phyloP scores from a whole-genome alignment of 2,888 invertebrate species.

The Charanyca ferruginea region DNA sequence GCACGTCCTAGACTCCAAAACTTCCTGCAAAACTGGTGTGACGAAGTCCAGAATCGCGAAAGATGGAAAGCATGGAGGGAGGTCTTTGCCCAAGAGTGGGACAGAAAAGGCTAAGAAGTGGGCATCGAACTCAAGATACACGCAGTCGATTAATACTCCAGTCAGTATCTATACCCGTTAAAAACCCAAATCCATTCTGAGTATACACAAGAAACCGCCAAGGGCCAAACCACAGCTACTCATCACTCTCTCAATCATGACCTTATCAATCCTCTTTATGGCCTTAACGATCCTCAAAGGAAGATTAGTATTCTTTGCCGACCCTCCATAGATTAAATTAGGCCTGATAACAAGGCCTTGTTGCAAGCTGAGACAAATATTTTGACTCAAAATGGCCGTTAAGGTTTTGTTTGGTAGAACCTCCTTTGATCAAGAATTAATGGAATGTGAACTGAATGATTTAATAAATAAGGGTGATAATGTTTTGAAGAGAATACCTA shows the following conservation, averaged over 20 bases:
- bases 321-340: slow-evolving; percentile 59
- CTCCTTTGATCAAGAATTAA: slow-evolving; percentile 21
- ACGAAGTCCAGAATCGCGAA: no score
- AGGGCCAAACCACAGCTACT: slow-evolving; percentile 4
- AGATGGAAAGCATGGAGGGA: no score
- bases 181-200: background rate
- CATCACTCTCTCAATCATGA: slow-evolving; percentile 24
- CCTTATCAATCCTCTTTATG: slow-evolving; percentile 59
- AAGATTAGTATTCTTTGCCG: slow-evolving; percentile 63
- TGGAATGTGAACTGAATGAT: background rate
- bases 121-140: no score
- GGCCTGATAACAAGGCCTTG: slow-evolving; percentile 49
- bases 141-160: no score
- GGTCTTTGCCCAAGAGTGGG: no score
- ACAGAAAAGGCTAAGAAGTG: no score
- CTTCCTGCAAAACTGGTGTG: no score
- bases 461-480: background rate
- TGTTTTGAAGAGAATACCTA: no score
- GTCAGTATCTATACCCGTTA: no score
- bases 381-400: slow-evolving; percentile 40
- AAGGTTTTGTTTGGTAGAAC: slow-evolving; percentile 7
- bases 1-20: no score
- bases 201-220: background rate
- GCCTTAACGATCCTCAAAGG: slow-evolving; percentile 54
- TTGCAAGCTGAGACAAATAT: slow-evolving; percentile 57